Base-by-base conservation (phyloP, 2,888 invertebrate species). In the Drosophila prolongata region DNA sequence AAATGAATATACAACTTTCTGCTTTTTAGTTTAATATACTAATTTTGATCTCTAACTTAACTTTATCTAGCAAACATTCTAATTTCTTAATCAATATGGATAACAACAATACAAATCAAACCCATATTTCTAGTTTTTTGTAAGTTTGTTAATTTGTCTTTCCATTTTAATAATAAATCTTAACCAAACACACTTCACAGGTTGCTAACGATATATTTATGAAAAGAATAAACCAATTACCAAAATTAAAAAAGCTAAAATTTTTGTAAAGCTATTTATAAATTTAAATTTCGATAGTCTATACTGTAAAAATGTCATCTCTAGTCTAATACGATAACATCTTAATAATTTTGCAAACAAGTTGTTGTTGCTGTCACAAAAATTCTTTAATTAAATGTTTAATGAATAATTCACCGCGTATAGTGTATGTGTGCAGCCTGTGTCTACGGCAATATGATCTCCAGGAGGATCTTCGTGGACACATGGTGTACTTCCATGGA, bases 401-500 rank as follows among this genome's bases (percentile, higher is more conserved):
- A 24, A 70, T 70, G 70, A 52, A 70, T 10, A 55, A 10, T 9
- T 27, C 50, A 3, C 42, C 71, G 1, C 68, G 73, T 1, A 78
- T 89, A 19, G 56, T 91, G 16, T 87, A 82, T 34, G 90, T 91
- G 3, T 91, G 89, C 53, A 85, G 89, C 44, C 34, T 90, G 37
- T 92, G 90, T 34, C 76, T 88, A 52, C 82, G 90, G 0, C 82
- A 88, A 52, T 89, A 90, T 67, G 79, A 80, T 14, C 73, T 90
- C 8, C 47, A 76, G 14, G 90, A 91, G 59, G 89, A 89, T 61
- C 72, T 92, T 13, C 89, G 90, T 2, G 89, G 90, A 0, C 92
- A 92, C 57, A 90, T 92, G 88, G 90, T 92, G 13, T 87, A 82
- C 61, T 91, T 86, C 56, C 92, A 92, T 56, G 73, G 72, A 13